Conservation (phyloP, 2,797 vertebrate genomes). For the Siniperca undulata region DNA sequence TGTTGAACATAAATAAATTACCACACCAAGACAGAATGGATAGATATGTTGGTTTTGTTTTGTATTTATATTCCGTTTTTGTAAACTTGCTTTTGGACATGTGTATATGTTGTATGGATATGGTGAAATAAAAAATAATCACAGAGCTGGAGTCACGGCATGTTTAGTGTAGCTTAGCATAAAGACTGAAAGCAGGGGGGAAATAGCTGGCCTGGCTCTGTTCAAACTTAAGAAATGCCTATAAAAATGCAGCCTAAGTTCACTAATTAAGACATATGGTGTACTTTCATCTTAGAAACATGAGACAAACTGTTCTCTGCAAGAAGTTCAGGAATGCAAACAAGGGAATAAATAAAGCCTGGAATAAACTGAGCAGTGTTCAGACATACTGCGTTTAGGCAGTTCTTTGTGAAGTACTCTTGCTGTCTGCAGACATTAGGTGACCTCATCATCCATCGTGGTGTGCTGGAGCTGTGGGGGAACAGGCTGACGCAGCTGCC, state of each 20-base stretch:
- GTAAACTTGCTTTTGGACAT: neutral
- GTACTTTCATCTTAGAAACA: neutral
- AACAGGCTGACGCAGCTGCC: slow-evolving; percentile 35
- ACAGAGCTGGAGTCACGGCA: neutral
- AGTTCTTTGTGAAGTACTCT: neutral
- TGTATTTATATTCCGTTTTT: neutral
- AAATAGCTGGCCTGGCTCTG: neutral
- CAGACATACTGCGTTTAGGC: neutral
- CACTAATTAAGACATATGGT: neutral
- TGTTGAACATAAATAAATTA: no score
- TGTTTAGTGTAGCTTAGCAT: neutral
- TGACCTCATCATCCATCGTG: slow-evolving; percentile 14
- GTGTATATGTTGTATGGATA: neutral
- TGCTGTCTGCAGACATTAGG: slow-evolving; percentile 15
- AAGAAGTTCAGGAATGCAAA: neutral
- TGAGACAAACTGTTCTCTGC: neutral
- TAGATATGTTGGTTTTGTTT: neutral
- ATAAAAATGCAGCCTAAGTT: neutral
- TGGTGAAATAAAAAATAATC: no score
- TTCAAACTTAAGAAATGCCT: neutral
- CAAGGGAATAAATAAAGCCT: neutral
- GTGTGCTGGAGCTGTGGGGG: neutral
- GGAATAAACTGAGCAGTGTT: neutral
- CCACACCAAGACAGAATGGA: neutral
- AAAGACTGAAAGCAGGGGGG: neutral